Conservation (phyloP, 2,797 vertebrate species). For the Amblyraja radiata region DNA sequence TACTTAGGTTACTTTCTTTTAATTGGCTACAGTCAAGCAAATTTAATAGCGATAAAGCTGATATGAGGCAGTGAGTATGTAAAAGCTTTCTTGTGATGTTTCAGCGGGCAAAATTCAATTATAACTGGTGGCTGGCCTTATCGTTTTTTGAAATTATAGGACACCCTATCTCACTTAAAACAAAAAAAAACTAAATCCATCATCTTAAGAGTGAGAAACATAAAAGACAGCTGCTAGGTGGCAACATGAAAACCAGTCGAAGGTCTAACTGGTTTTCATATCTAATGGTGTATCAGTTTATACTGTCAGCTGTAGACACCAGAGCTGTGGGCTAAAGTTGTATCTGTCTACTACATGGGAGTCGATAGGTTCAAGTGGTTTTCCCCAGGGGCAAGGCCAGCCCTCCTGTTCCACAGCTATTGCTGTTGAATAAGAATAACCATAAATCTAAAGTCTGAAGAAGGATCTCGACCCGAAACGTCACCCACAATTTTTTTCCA, state of each 20-base stretch:
- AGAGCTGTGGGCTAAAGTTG: neutral
- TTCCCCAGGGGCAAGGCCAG: neutral
- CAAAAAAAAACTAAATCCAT: neutral
- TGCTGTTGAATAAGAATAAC: neutral
- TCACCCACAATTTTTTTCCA: neutral
- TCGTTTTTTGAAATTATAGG: neutral
- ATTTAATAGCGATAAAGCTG: neutral
- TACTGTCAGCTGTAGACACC: neutral
- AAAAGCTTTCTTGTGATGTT: neutral
- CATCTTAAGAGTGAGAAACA: neutral
- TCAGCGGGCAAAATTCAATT: neutral
- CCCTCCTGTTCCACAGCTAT: neutral
- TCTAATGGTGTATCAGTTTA: neutral
- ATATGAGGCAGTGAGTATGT: neutral
- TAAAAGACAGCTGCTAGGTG: neutral
- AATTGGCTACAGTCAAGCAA: neutral
- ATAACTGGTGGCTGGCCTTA: neutral
- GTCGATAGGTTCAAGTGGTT: neutral
- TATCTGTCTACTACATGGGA: neutral
- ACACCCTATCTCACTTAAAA: neutral
- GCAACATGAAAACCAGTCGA: neutral
- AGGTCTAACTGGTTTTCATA: neutral
- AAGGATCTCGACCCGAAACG: no score
- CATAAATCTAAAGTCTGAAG: neutral
- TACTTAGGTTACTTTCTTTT: neutral